Evolutionary conservation across 2,797 vertebrate species (phyloP), one percentile per base, ranked within the genome.

Genomic region (Onychomys torridus): DNA sequence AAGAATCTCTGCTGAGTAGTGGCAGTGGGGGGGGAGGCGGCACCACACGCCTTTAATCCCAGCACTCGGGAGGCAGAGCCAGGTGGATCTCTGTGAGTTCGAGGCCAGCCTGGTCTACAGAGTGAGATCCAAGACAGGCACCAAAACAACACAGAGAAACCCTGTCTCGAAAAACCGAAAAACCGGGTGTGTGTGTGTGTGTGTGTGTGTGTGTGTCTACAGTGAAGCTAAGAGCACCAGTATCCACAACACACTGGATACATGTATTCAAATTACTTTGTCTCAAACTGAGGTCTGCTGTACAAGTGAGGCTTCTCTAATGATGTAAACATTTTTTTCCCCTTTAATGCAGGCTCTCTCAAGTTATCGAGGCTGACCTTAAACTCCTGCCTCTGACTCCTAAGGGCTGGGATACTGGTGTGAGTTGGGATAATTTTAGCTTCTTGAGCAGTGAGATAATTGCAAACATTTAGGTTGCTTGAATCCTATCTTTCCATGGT

Each of bases 391-490:
- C 67, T 73, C n/a, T 87, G 49, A 40, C 49, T 73, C n/a, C 21
- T 49, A 87, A 73, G 12, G 67, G 25, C 49, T 87, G 67, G 46
- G 65, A 87, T 87, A 40, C 49, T 43, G n/a, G 10, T 43, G 3
- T 10, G 25, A 57, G 9, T 23, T 0, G 11, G 84, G 27, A 13
- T 49, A 78, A 77, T 65, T 77, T 63, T 49, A 92, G 90, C 21
- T 9, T 82, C 43, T 76, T 69, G 32, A 87, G 19, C 32, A 40
- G 49, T 61, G n/a, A 63, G 13, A 40, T 79, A 57, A 76, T 65
- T 91, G 25, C 57, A 75, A 59, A 40, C 5, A 69, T 77, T 92
- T 34, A 78, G 43, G 25, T 77, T 94, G 16, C 91, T 96, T 63
- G 46, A 73, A 57, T 52, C 34, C 14, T 21, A 40, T 43, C 59